Conservation (phyloP, 2,888 invertebrate genomes). For the Eristalis tenax region DNA sequence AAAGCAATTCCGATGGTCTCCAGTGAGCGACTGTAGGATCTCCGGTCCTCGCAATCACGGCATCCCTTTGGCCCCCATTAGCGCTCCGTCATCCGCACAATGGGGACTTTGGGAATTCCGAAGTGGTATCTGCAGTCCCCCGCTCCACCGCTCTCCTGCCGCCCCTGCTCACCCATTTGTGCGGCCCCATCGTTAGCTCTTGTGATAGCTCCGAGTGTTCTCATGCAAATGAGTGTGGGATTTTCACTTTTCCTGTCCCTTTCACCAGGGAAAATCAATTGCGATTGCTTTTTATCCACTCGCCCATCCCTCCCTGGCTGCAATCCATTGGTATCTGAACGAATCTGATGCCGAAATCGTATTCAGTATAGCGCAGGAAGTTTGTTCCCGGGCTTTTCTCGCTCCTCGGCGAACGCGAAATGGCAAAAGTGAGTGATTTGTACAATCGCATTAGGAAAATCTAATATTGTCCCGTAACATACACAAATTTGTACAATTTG, state of each 20-base stretch:
- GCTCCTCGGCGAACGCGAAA: conserved; percentile 1
- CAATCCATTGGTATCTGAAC: conserved; percentile 20
- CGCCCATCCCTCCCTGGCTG: no score
- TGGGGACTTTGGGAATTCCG: conserved; percentile 28
- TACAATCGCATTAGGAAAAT: conserved; percentile 68
- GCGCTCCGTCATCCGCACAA: background rate
- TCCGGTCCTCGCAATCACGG: conserved; percentile 10
- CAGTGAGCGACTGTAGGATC: conserved; percentile 13
- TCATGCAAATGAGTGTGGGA: conserved; percentile 57
- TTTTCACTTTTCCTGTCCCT: conserved; percentile 1
- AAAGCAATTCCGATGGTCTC: conserved; percentile 51
- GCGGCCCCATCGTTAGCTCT: background rate
- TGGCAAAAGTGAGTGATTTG: conserved; percentile 55
- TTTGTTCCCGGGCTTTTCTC: conserved; percentile 35
- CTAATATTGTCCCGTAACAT: conserved; percentile 44
- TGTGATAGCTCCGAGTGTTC: conserved; percentile 11
- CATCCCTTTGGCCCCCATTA: background rate
- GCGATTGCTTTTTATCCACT: conserved; percentile 30
- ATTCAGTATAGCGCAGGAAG: conserved; percentile 36
- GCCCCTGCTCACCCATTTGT: background rate
- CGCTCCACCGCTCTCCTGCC: background rate
- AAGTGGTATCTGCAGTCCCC: conserved; percentile 29
- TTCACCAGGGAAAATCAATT: conserved; percentile 52
- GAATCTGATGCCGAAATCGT: conserved; percentile 54
- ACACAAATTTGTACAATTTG: conserved; percentile 30